Percentiles rank a stretch among this genome's conserved stretches.
Conservation (phyloP, 2,888 invertebrate genomes). For the Eumacrocentrus americanus region DNA sequence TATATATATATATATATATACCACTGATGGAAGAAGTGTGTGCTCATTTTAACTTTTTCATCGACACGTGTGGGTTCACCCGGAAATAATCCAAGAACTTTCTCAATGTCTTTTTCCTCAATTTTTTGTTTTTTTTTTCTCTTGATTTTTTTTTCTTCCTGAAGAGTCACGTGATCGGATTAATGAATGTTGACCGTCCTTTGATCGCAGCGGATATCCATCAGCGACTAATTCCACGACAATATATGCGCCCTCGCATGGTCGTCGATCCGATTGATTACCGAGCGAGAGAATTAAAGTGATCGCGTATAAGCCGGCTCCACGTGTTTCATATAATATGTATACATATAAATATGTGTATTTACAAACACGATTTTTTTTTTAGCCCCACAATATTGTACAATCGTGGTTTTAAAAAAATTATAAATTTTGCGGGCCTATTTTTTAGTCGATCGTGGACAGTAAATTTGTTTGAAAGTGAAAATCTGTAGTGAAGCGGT, state of each 20-base stretch:
- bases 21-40: no score
- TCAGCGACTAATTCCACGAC: no score
- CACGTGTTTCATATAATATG: constrained; percentile 23
- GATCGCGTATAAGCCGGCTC: background rate
- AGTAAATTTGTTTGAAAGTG: constrained; percentile 12
- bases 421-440: constrained; percentile 12
- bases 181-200: no score
- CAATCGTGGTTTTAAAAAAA: constrained; percentile 8
- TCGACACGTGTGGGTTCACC: no score
- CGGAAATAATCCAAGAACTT: background rate
- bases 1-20: constrained; percentile 8
- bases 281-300: no score
- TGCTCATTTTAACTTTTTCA: no score
- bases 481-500: background rate
- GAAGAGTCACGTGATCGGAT: no score
- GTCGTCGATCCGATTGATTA: no score
- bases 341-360: constrained; percentile 33
- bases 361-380: constrained; percentile 25
- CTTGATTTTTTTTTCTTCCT: no score
- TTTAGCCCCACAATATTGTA: constrained; percentile 5
- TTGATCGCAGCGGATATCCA: no score
- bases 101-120: background rate
- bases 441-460: no score
- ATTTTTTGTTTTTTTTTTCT: background rate
- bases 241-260: no score